Evolutionary conservation across 2,888 invertebrate species (phyloP).

Genomic region (Coremacera marginata): DNA sequence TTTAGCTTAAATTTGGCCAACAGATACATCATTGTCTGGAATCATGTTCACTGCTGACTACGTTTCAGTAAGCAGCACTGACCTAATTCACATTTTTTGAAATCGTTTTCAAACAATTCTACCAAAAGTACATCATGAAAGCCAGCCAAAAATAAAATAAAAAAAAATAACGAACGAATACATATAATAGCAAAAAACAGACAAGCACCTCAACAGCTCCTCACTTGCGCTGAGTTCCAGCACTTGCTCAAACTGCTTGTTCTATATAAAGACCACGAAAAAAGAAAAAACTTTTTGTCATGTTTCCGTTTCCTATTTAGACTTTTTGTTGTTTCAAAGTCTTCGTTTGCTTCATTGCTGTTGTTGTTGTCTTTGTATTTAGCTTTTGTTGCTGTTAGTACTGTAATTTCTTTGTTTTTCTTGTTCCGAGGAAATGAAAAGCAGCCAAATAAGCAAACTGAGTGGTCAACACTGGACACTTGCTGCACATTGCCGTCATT

Average conservation of each 20-base stretch:
- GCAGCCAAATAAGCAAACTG: slow-evolving; percentile 14
- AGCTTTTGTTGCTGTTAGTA: neutral
- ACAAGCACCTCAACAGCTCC: too few species aligned
- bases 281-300: slow-evolving; percentile 4
- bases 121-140: neutral
- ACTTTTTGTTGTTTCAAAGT: slow-evolving; percentile 20
- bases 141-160: neutral
- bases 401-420: slow-evolving; percentile 4
- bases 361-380: neutral
- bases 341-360: neutral
- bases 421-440: slow-evolving; percentile 20
- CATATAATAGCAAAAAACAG: too few species aligned
- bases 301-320: slow-evolving; percentile 29
- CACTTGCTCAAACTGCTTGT: neutral
- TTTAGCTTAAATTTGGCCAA: too few species aligned
- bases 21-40: neutral
- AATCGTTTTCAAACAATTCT: slow-evolving; percentile 6
- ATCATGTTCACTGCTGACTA: neutral
- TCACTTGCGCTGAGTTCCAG: too few species aligned
- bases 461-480: slow-evolving; percentile 4
- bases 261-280: neutral
- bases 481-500: neutral
- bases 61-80: neutral
- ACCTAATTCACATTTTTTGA: neutral
- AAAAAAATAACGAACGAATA: too few species aligned